Conservation (phyloP, 2,113 vertebrate species). For the Thamnaconus septentrionalis region DNA sequence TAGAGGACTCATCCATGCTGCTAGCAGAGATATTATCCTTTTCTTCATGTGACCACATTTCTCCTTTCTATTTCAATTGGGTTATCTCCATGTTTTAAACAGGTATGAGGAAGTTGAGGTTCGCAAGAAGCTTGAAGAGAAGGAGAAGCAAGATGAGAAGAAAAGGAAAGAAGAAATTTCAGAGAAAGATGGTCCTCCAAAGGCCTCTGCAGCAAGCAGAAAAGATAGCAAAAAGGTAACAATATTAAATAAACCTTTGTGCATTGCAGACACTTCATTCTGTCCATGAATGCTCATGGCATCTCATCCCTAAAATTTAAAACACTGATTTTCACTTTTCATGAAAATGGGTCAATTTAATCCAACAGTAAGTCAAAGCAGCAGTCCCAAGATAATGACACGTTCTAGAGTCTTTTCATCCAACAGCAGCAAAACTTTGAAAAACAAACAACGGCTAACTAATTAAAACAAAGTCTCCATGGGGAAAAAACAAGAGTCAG, state of each 20-base stretch:
- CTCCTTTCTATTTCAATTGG: not conserved
- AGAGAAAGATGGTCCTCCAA: constrained; percentile 74
- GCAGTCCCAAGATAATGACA: too few species aligned
- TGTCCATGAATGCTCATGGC: not conserved
- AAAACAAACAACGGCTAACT: too few species aligned
- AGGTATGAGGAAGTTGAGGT: constrained; percentile 98
- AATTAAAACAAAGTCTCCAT: too few species aligned
- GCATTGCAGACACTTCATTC: not conserved
- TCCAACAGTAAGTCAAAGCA: too few species aligned
- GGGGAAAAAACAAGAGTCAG: too few species aligned
- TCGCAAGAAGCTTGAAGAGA: constrained; percentile 93
- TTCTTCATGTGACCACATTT: not conserved
- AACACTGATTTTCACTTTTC: too few species aligned
- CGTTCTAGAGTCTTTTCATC: too few species aligned
- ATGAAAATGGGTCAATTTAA: too few species aligned
- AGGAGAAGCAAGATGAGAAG: constrained; percentile 85
- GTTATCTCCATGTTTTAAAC: constrained; percentile 11
- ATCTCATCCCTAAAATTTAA: too few species aligned
- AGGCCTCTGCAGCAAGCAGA: constrained; percentile 70
- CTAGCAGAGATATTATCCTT: too few species aligned
- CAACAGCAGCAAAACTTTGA: too few species aligned
- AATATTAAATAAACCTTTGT: constrained; percentile 2
- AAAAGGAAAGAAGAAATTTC: constrained; percentile 80
- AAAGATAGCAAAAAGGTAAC: constrained; percentile 82
- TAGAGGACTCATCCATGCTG: constrained; percentile 1